These are phyloP conservation scores for Creontiades dilutus DNA, from an alignment of 2,888 invertebrate species.

Conservation along the genomic window DNA sequence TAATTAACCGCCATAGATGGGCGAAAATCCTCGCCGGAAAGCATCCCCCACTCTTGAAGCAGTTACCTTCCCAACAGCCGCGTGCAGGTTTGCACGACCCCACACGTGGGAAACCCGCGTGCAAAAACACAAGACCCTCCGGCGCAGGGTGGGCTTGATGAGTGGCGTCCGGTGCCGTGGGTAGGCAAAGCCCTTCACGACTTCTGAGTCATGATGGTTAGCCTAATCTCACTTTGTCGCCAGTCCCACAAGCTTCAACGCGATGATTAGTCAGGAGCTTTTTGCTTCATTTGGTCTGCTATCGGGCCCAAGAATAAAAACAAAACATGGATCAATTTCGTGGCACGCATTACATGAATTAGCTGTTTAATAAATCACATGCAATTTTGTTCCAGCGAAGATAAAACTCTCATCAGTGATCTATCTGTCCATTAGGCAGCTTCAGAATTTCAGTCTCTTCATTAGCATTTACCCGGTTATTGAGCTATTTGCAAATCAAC, in stretches of 20 bases:
- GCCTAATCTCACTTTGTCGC: slow-evolving; percentile 37
- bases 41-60: background rate
- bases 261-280: background rate
- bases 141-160: background rate
- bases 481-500: too few relatives aligned
- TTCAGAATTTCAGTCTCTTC: too few relatives aligned
- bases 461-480: too few relatives aligned
- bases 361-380: too few relatives aligned
- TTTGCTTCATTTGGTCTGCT: background rate
- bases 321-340: background rate
- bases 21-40: slow-evolving; percentile 22
- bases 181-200: slow-evolving; percentile 11
- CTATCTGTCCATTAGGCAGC: too few relatives aligned
- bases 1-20: slow-evolving; percentile 47
- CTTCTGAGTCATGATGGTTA: slow-evolving; percentile 41
- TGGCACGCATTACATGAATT: too few relatives aligned
- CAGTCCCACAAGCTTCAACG: background rate
- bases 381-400: too few relatives aligned
- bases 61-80: slow-evolving; percentile 6
- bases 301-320: background rate
- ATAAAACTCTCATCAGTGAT: too few relatives aligned
- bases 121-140: background rate
- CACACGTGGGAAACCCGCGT: background rate
- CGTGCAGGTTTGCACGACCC: background rate
- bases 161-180: background rate